Conservation (phyloP, 2,113 vertebrate genomes). For the Hystrix brachyura region DNA sequence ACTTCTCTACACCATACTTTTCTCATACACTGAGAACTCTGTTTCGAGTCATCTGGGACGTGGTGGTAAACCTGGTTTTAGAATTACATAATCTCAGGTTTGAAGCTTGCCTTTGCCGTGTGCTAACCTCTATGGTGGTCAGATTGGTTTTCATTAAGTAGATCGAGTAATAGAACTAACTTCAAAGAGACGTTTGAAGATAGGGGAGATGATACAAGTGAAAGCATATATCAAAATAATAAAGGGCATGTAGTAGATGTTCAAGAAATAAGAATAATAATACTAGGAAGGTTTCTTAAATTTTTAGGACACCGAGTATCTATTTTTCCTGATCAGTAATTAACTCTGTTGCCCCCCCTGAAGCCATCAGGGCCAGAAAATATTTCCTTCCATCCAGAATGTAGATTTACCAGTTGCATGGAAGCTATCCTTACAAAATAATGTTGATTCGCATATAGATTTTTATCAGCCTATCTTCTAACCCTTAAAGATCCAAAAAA, state of each 20-base stretch:
- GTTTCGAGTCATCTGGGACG: background rate
- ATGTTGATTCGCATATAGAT: background rate
- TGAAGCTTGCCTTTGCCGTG: constrained; percentile 27
- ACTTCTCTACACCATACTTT: background rate
- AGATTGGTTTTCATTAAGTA: constrained; percentile 33
- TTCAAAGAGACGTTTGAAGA: background rate
- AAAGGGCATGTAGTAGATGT: background rate
- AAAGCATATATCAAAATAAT: constrained; percentile 29
- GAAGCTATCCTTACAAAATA: constrained; percentile 10
- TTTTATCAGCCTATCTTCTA: background rate
- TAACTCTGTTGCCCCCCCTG: background rate
- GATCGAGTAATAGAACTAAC: constrained; percentile 32
- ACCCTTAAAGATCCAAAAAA: constrained; percentile 28
- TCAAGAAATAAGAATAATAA: constrained; percentile 37
- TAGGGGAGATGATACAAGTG: constrained; percentile 20
- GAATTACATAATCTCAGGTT: background rate
- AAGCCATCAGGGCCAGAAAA: constrained; percentile 35
- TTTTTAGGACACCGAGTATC: background rate
- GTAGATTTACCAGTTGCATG: constrained; percentile 18
- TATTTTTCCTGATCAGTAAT: constrained; percentile 15
- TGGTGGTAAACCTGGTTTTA: background rate
- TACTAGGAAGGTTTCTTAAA: background rate
- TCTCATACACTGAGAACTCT: background rate
- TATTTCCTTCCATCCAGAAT: background rate
- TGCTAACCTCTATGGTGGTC: background rate